A percentile compares a stretch with the other conserved stretches of the same genome.
Evolutionary conservation across 2,888 invertebrate species (phyloP).

Genomic region (Pristionchus arcanus): DNA sequence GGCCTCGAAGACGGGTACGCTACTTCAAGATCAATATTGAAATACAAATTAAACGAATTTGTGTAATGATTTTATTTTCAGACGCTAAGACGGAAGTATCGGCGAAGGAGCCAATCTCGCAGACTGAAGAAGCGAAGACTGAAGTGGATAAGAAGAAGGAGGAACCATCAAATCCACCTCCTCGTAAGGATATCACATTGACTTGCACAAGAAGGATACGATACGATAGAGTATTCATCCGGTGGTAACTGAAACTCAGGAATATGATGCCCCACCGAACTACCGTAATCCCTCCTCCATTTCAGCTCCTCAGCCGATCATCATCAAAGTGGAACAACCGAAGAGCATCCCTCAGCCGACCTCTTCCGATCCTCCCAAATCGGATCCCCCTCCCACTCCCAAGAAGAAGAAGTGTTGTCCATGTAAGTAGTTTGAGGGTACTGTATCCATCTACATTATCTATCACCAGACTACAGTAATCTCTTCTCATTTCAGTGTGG

Average conservation of each 20-base stretch:
- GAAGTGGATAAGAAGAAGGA: slow-evolving; percentile 1
- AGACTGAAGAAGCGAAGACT: background rate
- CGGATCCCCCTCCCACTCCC: background rate
- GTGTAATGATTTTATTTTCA: background rate
- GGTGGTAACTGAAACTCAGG: background rate
- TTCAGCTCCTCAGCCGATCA: background rate
- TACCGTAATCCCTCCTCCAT: background rate
- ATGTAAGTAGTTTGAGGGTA: background rate
- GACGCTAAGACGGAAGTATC: background rate
- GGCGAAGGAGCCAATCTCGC: background rate
- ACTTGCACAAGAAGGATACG: too few relatives aligned
- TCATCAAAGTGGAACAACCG: slow-evolving; percentile 12
- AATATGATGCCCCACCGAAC: background rate
- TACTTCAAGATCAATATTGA: background rate
- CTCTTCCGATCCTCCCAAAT: slow-evolving; percentile 29
- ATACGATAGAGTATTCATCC: too few relatives aligned
- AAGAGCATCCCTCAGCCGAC: slow-evolving; percentile 29
- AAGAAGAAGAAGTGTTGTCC: slow-evolving; percentile 26
- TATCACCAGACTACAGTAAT: background rate
- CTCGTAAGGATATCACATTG: background rate
- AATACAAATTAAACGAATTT: background rate
- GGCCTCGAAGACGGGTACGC: slow-evolving; percentile 18
- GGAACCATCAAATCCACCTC: background rate
- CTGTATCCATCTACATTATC: background rate
- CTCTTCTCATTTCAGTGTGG: slow-evolving; percentile 15